These are phyloP conservation scores for Herpetotheres cachinnans DNA, from an alignment of 2,113 vertebrate species.

Conservation along the genomic window DNA sequence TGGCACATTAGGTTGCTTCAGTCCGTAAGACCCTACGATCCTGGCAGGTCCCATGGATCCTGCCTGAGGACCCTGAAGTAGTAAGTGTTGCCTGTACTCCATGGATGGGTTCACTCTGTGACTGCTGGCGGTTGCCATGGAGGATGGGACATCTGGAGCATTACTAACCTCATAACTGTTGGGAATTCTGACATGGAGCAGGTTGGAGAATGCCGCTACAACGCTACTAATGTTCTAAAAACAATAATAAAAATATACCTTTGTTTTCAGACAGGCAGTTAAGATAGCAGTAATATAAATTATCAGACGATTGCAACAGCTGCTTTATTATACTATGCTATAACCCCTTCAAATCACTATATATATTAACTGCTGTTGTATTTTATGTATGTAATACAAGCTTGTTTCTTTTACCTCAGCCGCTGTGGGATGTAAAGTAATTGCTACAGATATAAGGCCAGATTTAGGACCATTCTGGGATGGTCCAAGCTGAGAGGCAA, in stretches of 20 bases:
- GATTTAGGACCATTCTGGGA: slow-evolving; percentile 84
- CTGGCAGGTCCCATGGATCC: slow-evolving; percentile 67
- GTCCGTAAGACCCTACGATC: slow-evolving; percentile 72
- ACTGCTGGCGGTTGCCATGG: slow-evolving; percentile 74
- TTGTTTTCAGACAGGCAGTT: not conserved
- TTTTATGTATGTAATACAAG: not conserved
- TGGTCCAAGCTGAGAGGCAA: slow-evolving; percentile 78
- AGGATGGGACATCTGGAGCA: slow-evolving; percentile 75
- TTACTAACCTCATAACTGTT: slow-evolving; percentile 87
- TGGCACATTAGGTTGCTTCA: slow-evolving; percentile 77
- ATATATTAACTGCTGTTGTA: not conserved
- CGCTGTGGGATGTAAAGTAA: slow-evolving; percentile 89
- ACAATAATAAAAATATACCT: not conserved
- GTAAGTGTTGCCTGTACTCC: slow-evolving; percentile 76
- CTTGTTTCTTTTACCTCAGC: slow-evolving; percentile 83
- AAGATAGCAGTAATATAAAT: not conserved
- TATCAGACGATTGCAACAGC: not conserved
- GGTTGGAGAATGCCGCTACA: slow-evolving; percentile 86
- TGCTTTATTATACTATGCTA: not conserved
- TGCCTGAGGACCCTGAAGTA: slow-evolving; percentile 75
- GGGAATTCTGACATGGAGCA: slow-evolving; percentile 86
- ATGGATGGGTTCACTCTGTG: slow-evolving; percentile 73
- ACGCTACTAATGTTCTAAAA: slow-evolving; percentile 86
- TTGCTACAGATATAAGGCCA: slow-evolving; percentile 91
- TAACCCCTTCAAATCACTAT: not conserved